These are phyloP conservation scores for Heliocidaris erythrogramma DNA, from an alignment of 35 echinoderm and acorn worm genomes.

Conservation along the genomic window DNA sequence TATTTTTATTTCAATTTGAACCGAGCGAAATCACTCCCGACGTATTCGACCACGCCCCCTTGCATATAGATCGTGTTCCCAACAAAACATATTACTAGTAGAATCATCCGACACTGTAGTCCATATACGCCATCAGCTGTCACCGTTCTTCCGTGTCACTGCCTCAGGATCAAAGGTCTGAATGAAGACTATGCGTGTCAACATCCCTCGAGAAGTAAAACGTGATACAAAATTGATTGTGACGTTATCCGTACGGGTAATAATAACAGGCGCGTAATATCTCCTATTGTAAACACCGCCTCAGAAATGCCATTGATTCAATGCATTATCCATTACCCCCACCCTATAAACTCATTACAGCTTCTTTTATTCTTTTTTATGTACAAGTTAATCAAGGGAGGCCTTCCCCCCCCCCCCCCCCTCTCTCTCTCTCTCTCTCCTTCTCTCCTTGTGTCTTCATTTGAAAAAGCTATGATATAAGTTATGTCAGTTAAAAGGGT, in stretches of 20 bases:
- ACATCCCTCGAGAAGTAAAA: not conserved
- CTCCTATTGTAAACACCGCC: not conserved
- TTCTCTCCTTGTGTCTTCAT: not conserved
- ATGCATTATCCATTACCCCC: not conserved
- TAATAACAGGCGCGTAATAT: not conserved
- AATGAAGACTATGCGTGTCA: not conserved
- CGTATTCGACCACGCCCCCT: not conserved
- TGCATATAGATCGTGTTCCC: not conserved
- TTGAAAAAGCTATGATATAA: not conserved
- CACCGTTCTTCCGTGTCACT: not conserved
- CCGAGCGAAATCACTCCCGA: too few relatives aligned
- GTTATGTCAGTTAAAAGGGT: not conserved
- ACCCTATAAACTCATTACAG: not conserved
- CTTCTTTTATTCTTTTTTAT: not conserved
- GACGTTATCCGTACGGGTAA: not conserved
- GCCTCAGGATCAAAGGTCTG: not conserved
- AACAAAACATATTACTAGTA: not conserved
- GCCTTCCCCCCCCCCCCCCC: not conserved
- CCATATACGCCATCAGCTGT: not conserved
- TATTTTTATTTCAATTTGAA: too few relatives aligned
- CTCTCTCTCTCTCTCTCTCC: not conserved
- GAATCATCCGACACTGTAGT: not conserved
- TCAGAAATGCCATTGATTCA: not conserved
- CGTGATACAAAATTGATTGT: not conserved
- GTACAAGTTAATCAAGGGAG: not conserved